These are phyloP conservation scores for Orbicella faveolata DNA, from an alignment of 64 coral and sea anemone species.

Conservation along the genomic window DNA sequence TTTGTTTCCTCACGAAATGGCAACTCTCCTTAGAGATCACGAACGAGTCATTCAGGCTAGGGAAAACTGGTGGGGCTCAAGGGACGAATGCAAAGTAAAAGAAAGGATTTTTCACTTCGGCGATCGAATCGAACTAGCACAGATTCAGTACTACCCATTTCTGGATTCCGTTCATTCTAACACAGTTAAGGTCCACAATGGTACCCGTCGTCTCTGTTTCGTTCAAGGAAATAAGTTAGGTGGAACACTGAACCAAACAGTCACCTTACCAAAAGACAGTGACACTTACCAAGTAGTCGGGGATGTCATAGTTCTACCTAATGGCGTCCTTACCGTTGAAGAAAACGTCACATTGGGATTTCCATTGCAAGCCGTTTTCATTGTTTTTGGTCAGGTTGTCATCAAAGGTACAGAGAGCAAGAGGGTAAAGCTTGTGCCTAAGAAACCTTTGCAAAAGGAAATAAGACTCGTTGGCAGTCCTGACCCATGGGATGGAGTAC, in stretches of 20 bases:
- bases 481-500: conserved; percentile 64
- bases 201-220: conserved; percentile 44
- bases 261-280: not conserved
- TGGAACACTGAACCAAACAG: conserved; percentile 31
- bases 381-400: conserved; percentile 67
- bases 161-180: not conserved
- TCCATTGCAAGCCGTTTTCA: conserved; percentile 38
- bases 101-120: conserved; percentile 69
- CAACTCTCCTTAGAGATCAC: conserved; percentile 34
- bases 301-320: conserved; percentile 56
- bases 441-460: not conserved
- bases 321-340: conserved; percentile 49
- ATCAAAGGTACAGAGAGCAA: conserved; percentile 26
- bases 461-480: conserved; percentile 59
- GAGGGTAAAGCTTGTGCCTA: conserved; percentile 48
- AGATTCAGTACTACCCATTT: conserved; percentile 56
- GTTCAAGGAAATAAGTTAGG: conserved; percentile 33
- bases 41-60: conserved; percentile 16
- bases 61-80: conserved; percentile 75
- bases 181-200: not conserved
- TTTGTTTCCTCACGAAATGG: conserved; percentile 35
- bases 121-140: conserved; percentile 62
- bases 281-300: conserved; percentile 46
- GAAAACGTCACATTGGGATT: conserved; percentile 59
- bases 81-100: conserved; percentile 53